Conservation (phyloP, 35 echinoderm and acorn worm genomes). For the Amphiura filiformis region DNA sequence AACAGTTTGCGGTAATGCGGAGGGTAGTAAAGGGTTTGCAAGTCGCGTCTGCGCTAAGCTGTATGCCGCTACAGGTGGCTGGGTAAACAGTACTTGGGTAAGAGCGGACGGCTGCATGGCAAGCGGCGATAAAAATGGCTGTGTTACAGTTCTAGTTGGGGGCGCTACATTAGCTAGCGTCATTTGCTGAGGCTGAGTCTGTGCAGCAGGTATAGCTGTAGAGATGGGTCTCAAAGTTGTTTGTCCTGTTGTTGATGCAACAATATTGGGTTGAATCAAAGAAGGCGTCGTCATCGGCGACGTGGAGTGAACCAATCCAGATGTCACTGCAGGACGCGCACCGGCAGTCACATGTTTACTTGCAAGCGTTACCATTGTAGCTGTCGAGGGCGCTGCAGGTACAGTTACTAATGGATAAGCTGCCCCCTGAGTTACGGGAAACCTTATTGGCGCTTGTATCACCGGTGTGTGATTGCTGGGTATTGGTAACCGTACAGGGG, state of each 20-base stretch:
- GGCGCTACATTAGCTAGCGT: background rate
- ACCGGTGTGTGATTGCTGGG: slow-evolving; percentile 15
- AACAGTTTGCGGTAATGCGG: background rate
- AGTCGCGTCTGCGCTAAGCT: background rate
- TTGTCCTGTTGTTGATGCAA: background rate
- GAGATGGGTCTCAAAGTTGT: background rate
- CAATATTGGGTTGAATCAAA: background rate
- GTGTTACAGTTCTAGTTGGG: background rate
- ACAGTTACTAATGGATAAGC: background rate
- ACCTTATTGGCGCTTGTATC: slow-evolving; percentile 16
- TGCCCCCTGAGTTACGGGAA: background rate
- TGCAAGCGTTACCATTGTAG: background rate
- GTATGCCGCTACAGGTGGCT: slow-evolving; percentile 3
- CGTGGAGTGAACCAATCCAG: background rate
- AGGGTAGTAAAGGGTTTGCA: background rate
- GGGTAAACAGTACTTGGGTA: slow-evolving; percentile 28
- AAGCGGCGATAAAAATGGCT: slow-evolving; percentile 16
- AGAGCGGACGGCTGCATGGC: slow-evolving; percentile 1
- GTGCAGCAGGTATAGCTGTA: background rate
- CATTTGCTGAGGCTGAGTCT: background rate
- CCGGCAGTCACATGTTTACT: background rate
- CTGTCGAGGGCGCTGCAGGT: background rate
- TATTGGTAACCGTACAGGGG: slow-evolving; percentile 51
- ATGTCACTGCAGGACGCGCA: background rate
- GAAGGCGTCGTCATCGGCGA: background rate